These are phyloP conservation scores for Zosterops japonicus DNA, from an alignment of 2,113 vertebrate genomes.

Conservation along the genomic window DNA sequence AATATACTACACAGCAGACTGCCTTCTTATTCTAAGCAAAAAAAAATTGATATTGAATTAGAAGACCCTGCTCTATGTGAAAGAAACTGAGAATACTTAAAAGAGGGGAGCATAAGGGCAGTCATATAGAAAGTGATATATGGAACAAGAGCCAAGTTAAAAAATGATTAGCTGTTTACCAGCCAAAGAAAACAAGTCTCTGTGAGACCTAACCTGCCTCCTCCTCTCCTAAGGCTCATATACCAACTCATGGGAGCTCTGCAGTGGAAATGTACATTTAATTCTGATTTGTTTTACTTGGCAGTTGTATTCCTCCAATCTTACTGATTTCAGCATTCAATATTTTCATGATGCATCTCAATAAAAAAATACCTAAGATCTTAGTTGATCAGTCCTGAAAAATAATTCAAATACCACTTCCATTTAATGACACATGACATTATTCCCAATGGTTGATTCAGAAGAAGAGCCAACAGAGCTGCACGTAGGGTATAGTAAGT, in stretches of 20 bases:
- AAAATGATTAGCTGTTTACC: conserved; percentile 3
- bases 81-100: neutral
- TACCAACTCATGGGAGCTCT: neutral
- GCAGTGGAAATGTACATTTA: neutral
- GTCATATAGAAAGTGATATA: neutral
- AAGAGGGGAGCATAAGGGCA: neutral
- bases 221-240: neutral
- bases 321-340: neutral
- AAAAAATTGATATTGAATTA: neutral
- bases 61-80: neutral
- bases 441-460: neutral
- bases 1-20: neutral
- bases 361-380: neutral
- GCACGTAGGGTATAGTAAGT: neutral
- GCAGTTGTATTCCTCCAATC: neutral
- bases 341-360: neutral
- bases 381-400: neutral
- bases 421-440: neutral
- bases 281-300: conserved; percentile 26
- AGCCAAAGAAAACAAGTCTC: conserved; percentile 34
- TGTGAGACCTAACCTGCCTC: neutral
- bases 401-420: neutral
- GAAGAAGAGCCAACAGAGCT: neutral
- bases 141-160: conserved; percentile 19
- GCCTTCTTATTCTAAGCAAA: neutral